These are phyloP conservation scores for Synanthedon tipuliformis DNA, from an alignment of 2,888 invertebrate genomes.

Conservation along the genomic window DNA sequence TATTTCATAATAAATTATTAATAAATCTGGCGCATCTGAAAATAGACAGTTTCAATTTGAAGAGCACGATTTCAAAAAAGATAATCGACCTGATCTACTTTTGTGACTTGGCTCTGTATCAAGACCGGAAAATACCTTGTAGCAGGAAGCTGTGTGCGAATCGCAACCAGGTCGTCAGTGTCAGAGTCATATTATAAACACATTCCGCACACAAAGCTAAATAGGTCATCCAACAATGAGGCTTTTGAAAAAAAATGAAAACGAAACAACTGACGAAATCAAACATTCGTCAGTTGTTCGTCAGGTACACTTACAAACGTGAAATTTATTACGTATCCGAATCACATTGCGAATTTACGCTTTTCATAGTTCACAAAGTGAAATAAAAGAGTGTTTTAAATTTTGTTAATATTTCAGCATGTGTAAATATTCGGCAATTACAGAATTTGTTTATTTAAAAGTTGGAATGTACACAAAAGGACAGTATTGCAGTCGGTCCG, in stretches of 20 bases:
- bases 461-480: conserved; percentile 33
- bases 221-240: background rate
- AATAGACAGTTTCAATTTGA: background rate
- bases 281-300: no score
- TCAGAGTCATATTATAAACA: background rate
- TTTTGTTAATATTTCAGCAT: background rate
- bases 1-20: no score
- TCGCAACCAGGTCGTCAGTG: background rate
- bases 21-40: no score
- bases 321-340: no score
- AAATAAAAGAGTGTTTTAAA: background rate
- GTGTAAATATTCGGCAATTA: conserved; percentile 21
- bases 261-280: no score
- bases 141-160: background rate
- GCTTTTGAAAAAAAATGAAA: background rate
- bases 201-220: background rate
- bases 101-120: background rate
- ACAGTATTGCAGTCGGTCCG: conserved; percentile 16
- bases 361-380: background rate
- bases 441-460: conserved; percentile 31
- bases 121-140: background rate
- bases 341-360: no score
- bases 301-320: no score
- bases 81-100: background rate
- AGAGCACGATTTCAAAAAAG: background rate